phyloP scores from a whole-genome alignment of 2,113 vertebrate species.

The Calonectris borealis region DNA sequence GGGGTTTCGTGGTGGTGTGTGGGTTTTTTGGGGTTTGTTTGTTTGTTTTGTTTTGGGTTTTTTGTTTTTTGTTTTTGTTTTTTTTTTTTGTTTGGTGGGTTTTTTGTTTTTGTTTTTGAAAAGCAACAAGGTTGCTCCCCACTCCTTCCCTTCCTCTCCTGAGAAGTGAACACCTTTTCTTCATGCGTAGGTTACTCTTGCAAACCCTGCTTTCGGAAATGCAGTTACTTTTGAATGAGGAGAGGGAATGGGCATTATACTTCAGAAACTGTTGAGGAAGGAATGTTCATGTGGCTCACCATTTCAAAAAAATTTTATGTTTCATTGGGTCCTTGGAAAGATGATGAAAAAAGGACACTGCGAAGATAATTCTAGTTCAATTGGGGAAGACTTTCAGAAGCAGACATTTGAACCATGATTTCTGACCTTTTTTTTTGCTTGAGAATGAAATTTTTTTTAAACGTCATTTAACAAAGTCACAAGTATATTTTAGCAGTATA shows the following conservation, averaged over 20 bases:
- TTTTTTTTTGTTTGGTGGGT: too few species aligned
- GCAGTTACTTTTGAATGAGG: background rate
- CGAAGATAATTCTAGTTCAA: background rate
- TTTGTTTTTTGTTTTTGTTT: background rate
- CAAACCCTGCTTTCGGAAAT: constrained; percentile 1
- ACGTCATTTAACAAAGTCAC: constrained; percentile 11
- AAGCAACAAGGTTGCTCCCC: background rate
- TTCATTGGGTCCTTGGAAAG: background rate
- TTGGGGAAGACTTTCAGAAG: background rate
- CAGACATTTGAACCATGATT: background rate
- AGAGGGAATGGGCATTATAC: constrained; percentile 29
- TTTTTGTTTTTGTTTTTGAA: background rate
- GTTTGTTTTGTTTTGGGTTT: too few species aligned
- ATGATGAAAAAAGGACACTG: background rate
- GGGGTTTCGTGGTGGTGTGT: background rate
- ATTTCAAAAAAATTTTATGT: background rate
- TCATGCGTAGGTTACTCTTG: background rate
- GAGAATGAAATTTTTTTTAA: background rate
- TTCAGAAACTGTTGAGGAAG: constrained; percentile 12
- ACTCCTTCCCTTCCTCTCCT: background rate
- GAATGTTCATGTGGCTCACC: constrained; percentile 5
- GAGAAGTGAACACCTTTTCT: background rate
- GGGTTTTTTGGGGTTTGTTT: background rate
- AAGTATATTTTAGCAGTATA: constrained; percentile 47
- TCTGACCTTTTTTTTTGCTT: background rate